Base-by-base conservation (phyloP, 53 echinoderm and acorn worm genomes). In the Zoroaster sp. region DNA sequence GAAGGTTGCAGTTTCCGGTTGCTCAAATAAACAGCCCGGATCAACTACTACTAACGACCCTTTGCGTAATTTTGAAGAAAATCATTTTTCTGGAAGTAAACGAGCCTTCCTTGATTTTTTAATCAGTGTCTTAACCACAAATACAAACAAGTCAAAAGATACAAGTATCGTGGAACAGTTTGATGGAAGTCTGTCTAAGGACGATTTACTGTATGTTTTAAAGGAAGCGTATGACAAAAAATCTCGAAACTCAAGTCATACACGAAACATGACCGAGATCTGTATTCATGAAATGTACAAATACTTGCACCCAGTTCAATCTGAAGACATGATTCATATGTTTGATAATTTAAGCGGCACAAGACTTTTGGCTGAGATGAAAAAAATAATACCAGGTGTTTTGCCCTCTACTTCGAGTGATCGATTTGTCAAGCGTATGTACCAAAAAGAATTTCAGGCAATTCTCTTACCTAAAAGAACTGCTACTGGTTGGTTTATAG, bases 401-500 rank as follows among this genome's bases (percentile, higher is more conserved):
- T 32, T 89, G 14, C 92, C 92, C 20, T 83, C 89, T 2, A 49
- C 34, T 17, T 2, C 8, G 36, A 32, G 34, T 31, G 89, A 69
- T 23, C 28, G 34, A 31, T 9, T 67, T 41, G 46, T 4, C 36
- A 91, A 72, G 35, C 69, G 53, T 38, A 34, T 40, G 40, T 91
- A 78, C 79, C 18, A 20, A 15, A 39, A 33, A 65, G 87, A 90
- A 81, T 93, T 90, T 75, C 9, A 51, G 14, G 73, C 87, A 35
- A 74, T 90, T 13, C 15, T 93, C 1, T 43, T 80, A 17, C 93
- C 93, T 12, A 59, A 23, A 65, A 14, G 91, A 59, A 94, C 88
- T 20, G 51, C 80, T 38, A 93, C 93, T 23, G 91, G 94, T 9
- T 94, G 88, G 94, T 66, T 38, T 13, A 77, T 94, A 75, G 72